Base-by-base conservation (phyloP, 1,140 invertebrate species). In the Gryllus bimaculatus region DNA sequence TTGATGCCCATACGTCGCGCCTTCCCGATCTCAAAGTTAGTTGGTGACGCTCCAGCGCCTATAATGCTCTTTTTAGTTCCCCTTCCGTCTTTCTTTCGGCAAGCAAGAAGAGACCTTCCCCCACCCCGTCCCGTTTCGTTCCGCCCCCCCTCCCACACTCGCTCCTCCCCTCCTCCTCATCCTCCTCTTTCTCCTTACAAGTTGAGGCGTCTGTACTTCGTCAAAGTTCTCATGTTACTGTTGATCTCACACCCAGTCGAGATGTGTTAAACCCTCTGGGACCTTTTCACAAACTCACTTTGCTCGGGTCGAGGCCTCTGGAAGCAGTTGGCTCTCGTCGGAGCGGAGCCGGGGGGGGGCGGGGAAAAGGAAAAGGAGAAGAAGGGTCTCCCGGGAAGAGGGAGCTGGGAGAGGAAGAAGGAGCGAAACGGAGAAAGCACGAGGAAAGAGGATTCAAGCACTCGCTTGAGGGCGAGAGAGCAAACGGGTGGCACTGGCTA, bases 221-320 rank as follows among this genome's bases (percentile, higher is more conserved):
- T 66, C 54, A 66, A 66, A 66, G 54, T 66, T 66, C 54, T 66
- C 54, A 18, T 66, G 54, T 66, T 66, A 66, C 54, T 66, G 54
- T 18, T 66, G 54, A 66, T 66, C 54, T 66, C 54, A 66, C 54
- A 66, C 54, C 54, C 54, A 66, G 54, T 66, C 54, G 54, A 66
- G 54, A 66, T 66, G 54, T 66, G 54, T 66, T 66, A 66, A 66
- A 66, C 54, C 54, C 54, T 66, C 10, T 66, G 54, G 54, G 54
- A 66, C 54, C 54, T 66, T 39, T 39, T 18, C 54, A 18, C 54
- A 66, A 66, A 66, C 54, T 66, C 54, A 66, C 54, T 66, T 66
- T 66, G 54, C 54, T 66, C 54, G 54, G 54, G 54, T 7, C 54
- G 54, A 10, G 54, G 54, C 54, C 26, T 66, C 54, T 18, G 54